Evolutionary conservation across 1,140 invertebrate species (phyloP).

Genomic region (Listronotus bonariensis): DNA sequence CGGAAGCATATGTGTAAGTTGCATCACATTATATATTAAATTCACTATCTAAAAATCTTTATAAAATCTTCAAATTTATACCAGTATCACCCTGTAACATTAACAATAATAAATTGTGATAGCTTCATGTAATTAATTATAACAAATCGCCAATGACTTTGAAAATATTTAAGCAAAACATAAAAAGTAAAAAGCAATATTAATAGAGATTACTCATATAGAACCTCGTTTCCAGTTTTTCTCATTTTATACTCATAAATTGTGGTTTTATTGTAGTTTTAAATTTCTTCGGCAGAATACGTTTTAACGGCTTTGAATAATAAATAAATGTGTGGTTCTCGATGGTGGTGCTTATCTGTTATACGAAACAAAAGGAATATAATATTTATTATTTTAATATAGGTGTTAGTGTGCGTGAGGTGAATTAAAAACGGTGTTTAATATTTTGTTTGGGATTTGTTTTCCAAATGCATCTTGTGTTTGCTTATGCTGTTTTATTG

Average conservation of each 20-base stretch:
- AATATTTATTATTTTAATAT: slow-evolving; percentile 12
- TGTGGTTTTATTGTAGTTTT: no score
- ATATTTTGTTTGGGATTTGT: slow-evolving; percentile 1
- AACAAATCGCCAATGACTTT: slow-evolving; percentile 4
- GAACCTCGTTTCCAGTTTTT: no score
- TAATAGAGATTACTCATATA: slow-evolving; percentile 2
- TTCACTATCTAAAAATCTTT: no score
- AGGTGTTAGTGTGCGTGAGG: background rate
- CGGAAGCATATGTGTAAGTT: no score
- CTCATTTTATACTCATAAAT: background rate
- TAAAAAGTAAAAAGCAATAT: background rate
- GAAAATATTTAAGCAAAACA: background rate
- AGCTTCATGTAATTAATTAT: slow-evolving; percentile 5
- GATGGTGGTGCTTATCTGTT: no score
- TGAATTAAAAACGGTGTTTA: slow-evolving; percentile 2
- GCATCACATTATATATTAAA: no score
- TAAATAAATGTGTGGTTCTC: no score
- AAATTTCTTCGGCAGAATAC: no score
- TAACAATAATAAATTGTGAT: slow-evolving; percentile 1
- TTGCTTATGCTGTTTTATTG: background rate
- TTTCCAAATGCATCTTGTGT: background rate
- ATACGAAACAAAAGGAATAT: background rate
- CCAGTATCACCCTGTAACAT: background rate
- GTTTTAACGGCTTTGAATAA: no score
- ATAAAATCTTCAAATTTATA: no score